Evolutionary conservation across 2,113 vertebrate species (phyloP), one percentile per base, ranked within the genome.

Genomic region (Cyphomyrus discorhynchus): DNA sequence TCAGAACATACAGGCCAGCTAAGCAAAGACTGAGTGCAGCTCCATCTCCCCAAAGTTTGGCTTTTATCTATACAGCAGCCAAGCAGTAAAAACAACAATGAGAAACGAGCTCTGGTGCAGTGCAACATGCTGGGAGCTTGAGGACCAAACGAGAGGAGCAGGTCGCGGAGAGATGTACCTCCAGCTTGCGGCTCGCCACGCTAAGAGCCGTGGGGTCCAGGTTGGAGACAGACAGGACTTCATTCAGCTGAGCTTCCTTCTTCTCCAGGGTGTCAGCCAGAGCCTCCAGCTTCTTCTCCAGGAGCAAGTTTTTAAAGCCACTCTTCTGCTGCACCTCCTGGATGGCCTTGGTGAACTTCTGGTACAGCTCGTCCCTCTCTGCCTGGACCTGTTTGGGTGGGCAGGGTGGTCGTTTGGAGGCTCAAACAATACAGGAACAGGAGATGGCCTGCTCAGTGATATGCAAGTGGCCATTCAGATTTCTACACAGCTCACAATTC

Each of bases 211-310:
- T 90, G 0, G 95, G 97, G 86, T 98, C 97, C 0, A 98, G 91
- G 90, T 95, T 97, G 39, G 97, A 96, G 82, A 95, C 94, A 0
- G 96, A 93, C 0, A 97, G 86, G 47, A 97, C 94, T 31, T 97
- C 94, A 0, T 90, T 92, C 27, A 98, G 94, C 94, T 98, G 97
- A 83, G 95, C 94, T 87, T 98, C 96, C n/a, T 95, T 97, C 90
- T 96, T 96, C 92, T 98, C 97, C 94, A 98, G 91, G 0, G 92
- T 47, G 0, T 91, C 52, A 0, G 90, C 93, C 4, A 98, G 93
- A 0, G 93, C 92, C 0, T 93, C 92, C 89, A 98, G 91, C 93
- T 98, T 97, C 45, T 92, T 93, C 90, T 98, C 97, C 92, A 99
- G 93, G 17, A 88, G 56, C n/a, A 95, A 80, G 90, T 95, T 97